phyloP scores from a whole-genome alignment of 1,140 invertebrate species.

The Leptopilina boulardi region DNA sequence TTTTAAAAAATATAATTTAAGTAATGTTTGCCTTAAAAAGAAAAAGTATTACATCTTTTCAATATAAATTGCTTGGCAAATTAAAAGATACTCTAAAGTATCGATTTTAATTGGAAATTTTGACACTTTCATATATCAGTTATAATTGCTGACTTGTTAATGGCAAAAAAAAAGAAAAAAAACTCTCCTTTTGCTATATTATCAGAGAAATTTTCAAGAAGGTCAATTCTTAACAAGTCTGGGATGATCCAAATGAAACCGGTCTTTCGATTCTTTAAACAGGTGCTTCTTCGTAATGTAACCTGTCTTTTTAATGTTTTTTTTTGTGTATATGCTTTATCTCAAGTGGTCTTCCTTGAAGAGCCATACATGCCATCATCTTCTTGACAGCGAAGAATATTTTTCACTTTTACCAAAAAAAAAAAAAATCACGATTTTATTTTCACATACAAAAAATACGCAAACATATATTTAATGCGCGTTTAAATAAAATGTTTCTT shows the following conservation, averaged over 20 bases:
- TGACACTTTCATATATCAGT: too few species aligned
- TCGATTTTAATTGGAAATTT: too few species aligned
- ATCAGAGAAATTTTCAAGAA: conserved; percentile 22
- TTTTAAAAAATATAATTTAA: too few species aligned
- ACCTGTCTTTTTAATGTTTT: background rate
- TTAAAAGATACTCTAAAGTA: too few species aligned
- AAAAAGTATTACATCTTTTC: too few species aligned
- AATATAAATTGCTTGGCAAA: too few species aligned
- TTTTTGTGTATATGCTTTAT: background rate
- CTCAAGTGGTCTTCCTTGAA: conserved; percentile 24
- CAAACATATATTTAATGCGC: too few species aligned
- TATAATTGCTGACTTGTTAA: background rate
- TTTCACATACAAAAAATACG: too few species aligned
- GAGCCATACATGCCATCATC: background rate
- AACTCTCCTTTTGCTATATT: background rate
- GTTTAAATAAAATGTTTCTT: too few species aligned
- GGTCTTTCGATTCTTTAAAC: conserved; percentile 16
- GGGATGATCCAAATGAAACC: conserved; percentile 12
- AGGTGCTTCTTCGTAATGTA: background rate
- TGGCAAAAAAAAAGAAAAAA: too few species aligned
- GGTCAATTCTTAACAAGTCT: background rate
- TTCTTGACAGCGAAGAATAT: background rate
- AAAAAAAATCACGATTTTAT: too few species aligned
- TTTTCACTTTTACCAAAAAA: background rate
- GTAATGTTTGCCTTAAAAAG: too few species aligned